Percentiles rank a stretch among this genome's conserved stretches.
phyloP scores from a whole-genome alignment of 1,140 invertebrate species.

The Panagrolaimus sp. region DNA sequence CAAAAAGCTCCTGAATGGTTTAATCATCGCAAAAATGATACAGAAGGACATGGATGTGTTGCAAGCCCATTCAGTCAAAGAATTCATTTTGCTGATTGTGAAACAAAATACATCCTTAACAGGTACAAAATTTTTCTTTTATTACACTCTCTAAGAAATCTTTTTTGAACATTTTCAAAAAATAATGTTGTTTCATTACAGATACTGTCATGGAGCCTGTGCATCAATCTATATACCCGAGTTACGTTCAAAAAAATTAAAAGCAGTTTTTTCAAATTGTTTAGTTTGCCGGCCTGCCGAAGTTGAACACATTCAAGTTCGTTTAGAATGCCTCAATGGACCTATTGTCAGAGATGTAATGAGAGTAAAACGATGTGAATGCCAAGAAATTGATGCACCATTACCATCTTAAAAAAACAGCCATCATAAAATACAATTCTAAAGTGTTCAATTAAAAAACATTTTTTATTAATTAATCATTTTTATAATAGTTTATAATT shows the following conservation, averaged over 20 bases:
- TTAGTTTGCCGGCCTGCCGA: slow-evolving; percentile 45
- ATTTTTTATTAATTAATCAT: too few species aligned
- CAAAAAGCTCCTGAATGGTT: too few species aligned
- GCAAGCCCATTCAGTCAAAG: slow-evolving; percentile 37
- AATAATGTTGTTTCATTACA: too few species aligned
- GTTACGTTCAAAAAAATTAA: slow-evolving; percentile 43
- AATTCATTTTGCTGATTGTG: slow-evolving; percentile 34
- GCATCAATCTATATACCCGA: slow-evolving; percentile 46
- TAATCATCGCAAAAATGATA: too few species aligned
- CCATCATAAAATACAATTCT: too few species aligned
- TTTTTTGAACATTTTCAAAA: neutral
- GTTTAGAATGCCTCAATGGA: slow-evolving; percentile 40
- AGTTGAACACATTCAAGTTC: slow-evolving; percentile 36
- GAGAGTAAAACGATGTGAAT: slow-evolving; percentile 39
- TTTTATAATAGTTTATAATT: too few species aligned
- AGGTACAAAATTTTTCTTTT: slow-evolving; percentile 25
- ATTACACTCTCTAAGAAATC: neutral
- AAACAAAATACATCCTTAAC: slow-evolving; percentile 41
- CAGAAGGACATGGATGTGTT: too few species aligned
- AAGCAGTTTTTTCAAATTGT: slow-evolving; percentile 48
- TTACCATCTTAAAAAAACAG: too few species aligned
- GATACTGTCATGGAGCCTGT: slow-evolving; percentile 49
- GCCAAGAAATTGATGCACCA: neutral
- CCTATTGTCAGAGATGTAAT: slow-evolving; percentile 28
- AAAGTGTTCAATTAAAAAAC: too few species aligned